A percentile compares a stretch with the other conserved stretches of the same genome.
phyloP scores from a whole-genome alignment of 2,888 invertebrate species.

The Gonocerus acuteangulatus region DNA sequence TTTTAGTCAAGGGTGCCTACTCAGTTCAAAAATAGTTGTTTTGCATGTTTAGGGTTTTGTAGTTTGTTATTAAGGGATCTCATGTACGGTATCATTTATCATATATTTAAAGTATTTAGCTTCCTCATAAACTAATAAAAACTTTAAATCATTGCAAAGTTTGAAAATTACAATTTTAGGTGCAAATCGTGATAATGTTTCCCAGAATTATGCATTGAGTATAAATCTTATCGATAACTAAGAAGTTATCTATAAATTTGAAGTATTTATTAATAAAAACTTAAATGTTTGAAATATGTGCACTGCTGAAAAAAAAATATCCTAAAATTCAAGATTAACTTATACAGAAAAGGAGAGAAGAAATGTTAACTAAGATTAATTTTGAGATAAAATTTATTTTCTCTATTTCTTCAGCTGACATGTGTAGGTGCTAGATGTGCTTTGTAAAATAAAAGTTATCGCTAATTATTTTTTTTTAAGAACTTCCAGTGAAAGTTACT shows the following conservation, averaged over 20 bases:
- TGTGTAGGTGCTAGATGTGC: conserved; percentile 26
- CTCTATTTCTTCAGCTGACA: conserved; percentile 24
- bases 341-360: neutral
- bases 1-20: conserved; percentile 42
- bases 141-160: too few species aligned
- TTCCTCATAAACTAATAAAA: neutral
- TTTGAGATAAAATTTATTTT: neutral
- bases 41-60: conserved; percentile 26
- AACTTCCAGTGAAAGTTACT: too few species aligned
- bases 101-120: neutral
- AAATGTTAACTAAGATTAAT: neutral
- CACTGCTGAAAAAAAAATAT: too few species aligned
- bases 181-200: too few species aligned
- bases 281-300: too few species aligned
- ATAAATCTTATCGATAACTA: too few species aligned
- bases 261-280: too few species aligned
- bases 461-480: neutral
- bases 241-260: too few species aligned
- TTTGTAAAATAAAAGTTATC: conserved; percentile 8
- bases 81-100: conserved; percentile 4
- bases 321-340: neutral
- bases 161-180: too few species aligned
- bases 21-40: conserved; percentile 22
- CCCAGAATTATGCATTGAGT: too few species aligned
- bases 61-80: conserved; percentile 9